Percentiles rank a stretch among this genome's conserved stretches.
Conservation (phyloP, 30 jellyfish, hydroid and myxozoan species). For the Sanderia malayensis region DNA sequence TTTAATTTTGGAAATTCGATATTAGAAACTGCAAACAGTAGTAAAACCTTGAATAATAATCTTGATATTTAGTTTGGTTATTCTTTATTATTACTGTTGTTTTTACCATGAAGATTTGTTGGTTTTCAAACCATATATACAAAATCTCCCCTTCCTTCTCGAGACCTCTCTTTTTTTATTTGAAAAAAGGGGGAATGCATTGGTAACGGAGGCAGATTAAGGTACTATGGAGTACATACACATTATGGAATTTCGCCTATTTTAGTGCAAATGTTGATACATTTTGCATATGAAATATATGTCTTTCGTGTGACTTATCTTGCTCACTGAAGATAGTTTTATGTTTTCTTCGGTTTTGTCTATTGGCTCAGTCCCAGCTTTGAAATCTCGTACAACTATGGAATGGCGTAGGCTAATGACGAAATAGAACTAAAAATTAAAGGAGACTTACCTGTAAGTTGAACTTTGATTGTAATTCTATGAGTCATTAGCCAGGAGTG, state of each 20-base stretch:
- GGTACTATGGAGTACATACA: neutral
- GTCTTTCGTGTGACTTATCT: neutral
- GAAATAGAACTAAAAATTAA: too few relatives aligned
- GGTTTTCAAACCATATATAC: too few relatives aligned
- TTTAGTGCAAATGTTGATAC: neutral
- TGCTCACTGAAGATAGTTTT: neutral
- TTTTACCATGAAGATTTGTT: neutral
- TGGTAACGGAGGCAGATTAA: neutral
- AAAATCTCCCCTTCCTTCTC: neutral
- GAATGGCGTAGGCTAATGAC: neutral
- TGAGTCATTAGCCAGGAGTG: too few relatives aligned
- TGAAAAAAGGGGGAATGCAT: neutral
- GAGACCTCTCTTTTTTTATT: neutral
- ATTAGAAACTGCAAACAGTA: neutral
- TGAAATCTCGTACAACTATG: conserved; percentile 1
- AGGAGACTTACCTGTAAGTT: too few relatives aligned
- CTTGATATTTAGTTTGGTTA: neutral
- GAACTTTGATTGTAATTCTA: too few relatives aligned
- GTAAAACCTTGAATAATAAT: neutral
- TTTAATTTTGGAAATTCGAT: conserved; percentile 26
- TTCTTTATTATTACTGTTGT: neutral
- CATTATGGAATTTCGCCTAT: neutral
- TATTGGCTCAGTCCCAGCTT: neutral
- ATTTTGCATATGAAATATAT: neutral
- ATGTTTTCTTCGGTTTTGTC: neutral